Base-by-base conservation (phyloP, 2,888 invertebrate species). In the Perithous albicinctus region DNA sequence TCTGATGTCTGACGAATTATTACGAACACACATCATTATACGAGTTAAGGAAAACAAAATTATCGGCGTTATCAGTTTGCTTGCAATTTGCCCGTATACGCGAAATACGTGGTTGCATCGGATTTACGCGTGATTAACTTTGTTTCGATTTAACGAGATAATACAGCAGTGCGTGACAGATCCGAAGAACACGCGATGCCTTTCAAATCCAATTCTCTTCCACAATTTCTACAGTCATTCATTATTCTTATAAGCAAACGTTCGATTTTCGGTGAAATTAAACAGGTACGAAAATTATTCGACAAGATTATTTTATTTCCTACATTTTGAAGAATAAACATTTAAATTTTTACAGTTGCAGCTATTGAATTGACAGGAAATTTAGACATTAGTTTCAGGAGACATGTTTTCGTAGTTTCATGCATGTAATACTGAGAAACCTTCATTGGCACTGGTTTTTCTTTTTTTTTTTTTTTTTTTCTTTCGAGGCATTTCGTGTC, bases 131-230 rank as follows among this genome's bases (percentile, higher is more conserved):
- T 6, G 43, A 7, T 7, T n/a, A n/a, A 8, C 18, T 20, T 48
- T 48, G 20, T 48, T 48, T 20, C 18, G 8, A 48, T 20, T 48
- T 18, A 20, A 18, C 18, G 48, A 48, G 48, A 48, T 48, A 48
- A 48, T 48, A 48, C 48, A n/a, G n/a, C 18, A 48, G 48, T 48
- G 48, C 48, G 48, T 48, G 48, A 48, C 48, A 48, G 46, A 41
- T n/a, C 8, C 2, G 12, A 2, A 46, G 48, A 48, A 18, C 48
- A 48, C 18, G 20, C 20, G 48, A 48, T 48, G 15, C 2, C 6
- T 46, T 18, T 7, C 1, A 7, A 46, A 15, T 12, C 15, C 15
- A 18, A 46, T 46, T 5, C 8, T 18, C 20, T 48, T 20, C 48
- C 20, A 20, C 48, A 20, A 48, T 8, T 48, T 2, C 1, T 12